phyloP scores from a whole-genome alignment of 2,113 vertebrate genomes.

The Sinocyclocheilus grahami region DNA sequence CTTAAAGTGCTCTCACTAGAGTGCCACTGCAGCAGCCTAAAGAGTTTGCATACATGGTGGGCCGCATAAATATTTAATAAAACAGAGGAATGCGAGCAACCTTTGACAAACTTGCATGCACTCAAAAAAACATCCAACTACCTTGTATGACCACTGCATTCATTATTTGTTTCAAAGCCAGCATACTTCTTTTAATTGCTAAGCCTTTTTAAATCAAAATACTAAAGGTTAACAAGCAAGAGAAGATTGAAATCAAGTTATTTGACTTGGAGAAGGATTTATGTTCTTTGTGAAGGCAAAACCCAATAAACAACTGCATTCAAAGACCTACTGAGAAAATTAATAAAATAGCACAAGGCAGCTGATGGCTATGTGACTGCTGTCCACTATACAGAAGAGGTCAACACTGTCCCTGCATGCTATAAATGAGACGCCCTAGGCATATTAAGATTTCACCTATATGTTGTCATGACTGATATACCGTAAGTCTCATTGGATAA shows the following conservation, averaged over 20 bases:
- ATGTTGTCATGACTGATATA: conserved; percentile 13
- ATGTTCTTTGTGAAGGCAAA: not conserved
- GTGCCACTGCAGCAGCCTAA: not conserved
- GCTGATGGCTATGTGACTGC: not conserved
- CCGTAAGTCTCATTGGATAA: not conserved
- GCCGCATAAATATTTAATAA: conserved; percentile 3
- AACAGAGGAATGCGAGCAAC: conserved; percentile 2
- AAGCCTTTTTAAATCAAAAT: not conserved
- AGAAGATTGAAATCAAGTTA: not conserved
- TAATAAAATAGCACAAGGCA: no score
- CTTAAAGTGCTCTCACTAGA: conserved; percentile 31
- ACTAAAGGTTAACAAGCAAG: not conserved
- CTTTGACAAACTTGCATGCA: not conserved
- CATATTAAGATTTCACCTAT: not conserved
- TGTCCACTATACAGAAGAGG: conserved; percentile 11
- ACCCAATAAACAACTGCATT: not conserved
- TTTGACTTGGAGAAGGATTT: not conserved
- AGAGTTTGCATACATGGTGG: not conserved
- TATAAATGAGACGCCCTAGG: not conserved
- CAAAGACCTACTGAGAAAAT: no score
- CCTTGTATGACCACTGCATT: not conserved
- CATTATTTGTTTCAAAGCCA: not conserved
- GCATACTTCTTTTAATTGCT: not conserved
- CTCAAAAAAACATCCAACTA: not conserved
- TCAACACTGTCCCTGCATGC: not conserved